These are phyloP conservation scores for Tetramorium simillimum DNA, from an alignment of 1,140 invertebrate genomes.

Conservation along the genomic window DNA sequence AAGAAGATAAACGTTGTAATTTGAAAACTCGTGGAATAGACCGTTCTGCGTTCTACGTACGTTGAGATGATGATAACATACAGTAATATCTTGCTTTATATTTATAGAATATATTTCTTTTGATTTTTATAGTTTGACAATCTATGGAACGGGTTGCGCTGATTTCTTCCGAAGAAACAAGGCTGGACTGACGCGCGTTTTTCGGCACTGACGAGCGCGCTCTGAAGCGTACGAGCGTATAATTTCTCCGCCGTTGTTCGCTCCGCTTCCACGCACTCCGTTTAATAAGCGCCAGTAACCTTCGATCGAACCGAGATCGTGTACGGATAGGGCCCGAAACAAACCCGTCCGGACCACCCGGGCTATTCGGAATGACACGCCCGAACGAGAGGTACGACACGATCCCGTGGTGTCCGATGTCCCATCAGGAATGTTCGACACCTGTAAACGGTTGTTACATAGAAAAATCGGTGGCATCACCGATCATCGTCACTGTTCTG, in stretches of 20 bases:
- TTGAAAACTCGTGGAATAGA: slow-evolving; percentile 29
- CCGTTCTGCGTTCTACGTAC: background rate
- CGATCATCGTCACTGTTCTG: slow-evolving; percentile 12
- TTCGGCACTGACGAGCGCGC: slow-evolving; percentile 23
- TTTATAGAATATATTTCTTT: background rate
- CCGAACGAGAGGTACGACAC: slow-evolving; percentile 58
- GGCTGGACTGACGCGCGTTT: background rate
- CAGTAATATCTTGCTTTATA: background rate
- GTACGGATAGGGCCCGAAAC: slow-evolving; percentile 68
- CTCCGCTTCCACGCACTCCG: slow-evolving; percentile 42
- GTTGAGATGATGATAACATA: background rate
- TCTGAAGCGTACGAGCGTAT: slow-evolving; percentile 37
- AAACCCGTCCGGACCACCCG: slow-evolving; percentile 74
- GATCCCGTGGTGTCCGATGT: slow-evolving; percentile 71
- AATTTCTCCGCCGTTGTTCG: slow-evolving; percentile 59
- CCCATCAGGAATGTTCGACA: slow-evolving; percentile 74
- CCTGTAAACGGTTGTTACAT: slow-evolving; percentile 66
- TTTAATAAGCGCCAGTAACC: slow-evolving; percentile 64
- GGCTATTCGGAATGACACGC: slow-evolving; percentile 70
- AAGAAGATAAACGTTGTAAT: background rate
- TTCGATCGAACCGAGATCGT: slow-evolving; percentile 70
- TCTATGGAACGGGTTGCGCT: background rate
- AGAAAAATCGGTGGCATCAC: slow-evolving; percentile 35
- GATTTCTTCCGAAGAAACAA: background rate
- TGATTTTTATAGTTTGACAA: background rate